Percentiles rank a stretch among this genome's conserved stretches.
Evolutionary conservation across 23 tunicate genomes (phyloP).

Genomic region (Oikopleura albicans): DNA sequence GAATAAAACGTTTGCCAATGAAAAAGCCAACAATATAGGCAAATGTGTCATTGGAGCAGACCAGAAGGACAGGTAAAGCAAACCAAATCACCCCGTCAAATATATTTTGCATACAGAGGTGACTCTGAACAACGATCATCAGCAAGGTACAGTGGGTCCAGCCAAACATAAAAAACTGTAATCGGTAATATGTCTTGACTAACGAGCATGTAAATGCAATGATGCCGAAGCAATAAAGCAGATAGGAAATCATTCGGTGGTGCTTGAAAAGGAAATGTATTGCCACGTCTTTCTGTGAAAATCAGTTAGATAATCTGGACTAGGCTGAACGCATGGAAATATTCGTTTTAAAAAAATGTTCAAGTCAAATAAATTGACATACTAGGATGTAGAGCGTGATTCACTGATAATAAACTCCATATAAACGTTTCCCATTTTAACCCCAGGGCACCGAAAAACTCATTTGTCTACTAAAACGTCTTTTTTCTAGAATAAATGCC

Average conservation of each 20-base stretch:
- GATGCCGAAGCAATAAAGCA: constrained; percentile 36
- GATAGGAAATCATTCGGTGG: constrained; percentile 56
- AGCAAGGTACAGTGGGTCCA: constrained; percentile 82
- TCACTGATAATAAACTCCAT: too few relatives aligned
- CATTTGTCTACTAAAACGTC: not conserved
- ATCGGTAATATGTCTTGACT: constrained; percentile 38
- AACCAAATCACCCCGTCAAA: constrained; percentile 73
- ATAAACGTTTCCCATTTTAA: too few relatives aligned
- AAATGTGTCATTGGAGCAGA: constrained; percentile 61
- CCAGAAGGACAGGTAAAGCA: constrained; percentile 52
- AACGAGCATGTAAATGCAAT: constrained; percentile 50
- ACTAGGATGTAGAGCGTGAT: too few relatives aligned
- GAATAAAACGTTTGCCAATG: constrained; percentile 28
- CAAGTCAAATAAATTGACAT: too few relatives aligned
- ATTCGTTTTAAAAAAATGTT: constrained; percentile 27
- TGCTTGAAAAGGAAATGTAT: constrained; percentile 35
- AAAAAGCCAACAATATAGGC: constrained; percentile 89
- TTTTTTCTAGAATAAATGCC: constrained; percentile 2
- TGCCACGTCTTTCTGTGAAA: not conserved
- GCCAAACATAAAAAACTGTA: constrained; percentile 68
- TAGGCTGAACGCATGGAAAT: too few relatives aligned
- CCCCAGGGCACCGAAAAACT: too few relatives aligned
- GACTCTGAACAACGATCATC: constrained; percentile 59
- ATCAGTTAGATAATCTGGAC: too few relatives aligned
- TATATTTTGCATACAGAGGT: constrained; percentile 41